Base-by-base conservation (phyloP, 2,797 vertebrate genomes). In the Sternotherus odoratus region DNA sequence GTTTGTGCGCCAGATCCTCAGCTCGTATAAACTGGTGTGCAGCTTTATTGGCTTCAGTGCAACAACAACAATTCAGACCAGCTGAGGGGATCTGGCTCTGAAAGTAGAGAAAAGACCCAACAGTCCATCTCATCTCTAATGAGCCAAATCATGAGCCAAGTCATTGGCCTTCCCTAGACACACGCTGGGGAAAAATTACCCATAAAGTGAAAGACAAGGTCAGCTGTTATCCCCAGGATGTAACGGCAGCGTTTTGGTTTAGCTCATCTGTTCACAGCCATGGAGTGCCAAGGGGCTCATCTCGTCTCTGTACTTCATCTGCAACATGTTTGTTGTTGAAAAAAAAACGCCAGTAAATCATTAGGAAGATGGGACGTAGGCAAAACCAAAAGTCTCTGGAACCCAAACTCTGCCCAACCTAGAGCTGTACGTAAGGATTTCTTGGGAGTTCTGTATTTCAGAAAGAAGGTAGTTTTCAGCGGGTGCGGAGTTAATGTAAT, bases 71-170 rank as follows among this genome's bases (percentile, higher is more conserved):
- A 79, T 88, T 93, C 83, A 88, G 83, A 86, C 36, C 86, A 36
- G 57, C 43, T 43, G 5, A 86, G 81, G 19, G 81, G 19, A 77
- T 60, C 26, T 81, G 72, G 13, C 77, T 26, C 77, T 66, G 50
- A 84, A 83, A 94, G 51, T 4, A 75, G 5, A 91, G 8, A 36
- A 80, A 57, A 87, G 43, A 91, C 85, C 12, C 84, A 79, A 53
- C 12, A 43, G 53, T 60, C 54, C 60, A 78, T n/a, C 80, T 84
- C 53, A 54, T 15, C 30, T 94, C 50, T 74, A 69, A 82, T 49
- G 85, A 95, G 5, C 9, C 43, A 82, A 89, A 94, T 81, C 57
- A 51, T 91, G 84, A 48, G 30, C 2, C 1, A 92, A n/a, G n/a
- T 79, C 43, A 90, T 84, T 63, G 78, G 5, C 85, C 28, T 91